Evolutionary conservation across 2,113 vertebrate genomes (phyloP).

Genomic region (Sclerurus mexicanus): DNA sequence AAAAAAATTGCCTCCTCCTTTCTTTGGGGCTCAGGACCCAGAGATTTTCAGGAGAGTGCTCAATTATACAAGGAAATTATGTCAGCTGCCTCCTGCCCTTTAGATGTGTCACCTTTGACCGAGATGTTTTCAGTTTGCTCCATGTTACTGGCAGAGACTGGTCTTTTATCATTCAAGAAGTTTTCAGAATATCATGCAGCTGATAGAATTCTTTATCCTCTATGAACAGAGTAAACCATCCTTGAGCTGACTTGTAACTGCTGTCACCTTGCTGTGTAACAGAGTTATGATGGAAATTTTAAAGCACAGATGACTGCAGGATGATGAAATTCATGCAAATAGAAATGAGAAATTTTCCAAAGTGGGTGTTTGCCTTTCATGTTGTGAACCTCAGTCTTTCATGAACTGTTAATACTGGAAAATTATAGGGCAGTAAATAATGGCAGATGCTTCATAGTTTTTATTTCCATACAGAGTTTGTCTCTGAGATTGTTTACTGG

Average conservation of each 20-base stretch:
- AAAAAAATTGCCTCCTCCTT: background rate
- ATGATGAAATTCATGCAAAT: background rate
- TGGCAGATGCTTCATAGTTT: background rate
- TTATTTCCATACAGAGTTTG: background rate
- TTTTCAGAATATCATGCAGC: background rate
- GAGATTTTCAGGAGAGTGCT: background rate
- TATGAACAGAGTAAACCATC: background rate
- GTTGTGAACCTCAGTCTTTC: rapidly evolving
- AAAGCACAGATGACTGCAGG: background rate
- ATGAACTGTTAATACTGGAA: background rate
- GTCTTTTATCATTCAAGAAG: background rate
- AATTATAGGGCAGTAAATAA: background rate
- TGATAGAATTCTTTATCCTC: background rate
- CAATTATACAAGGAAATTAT: background rate
- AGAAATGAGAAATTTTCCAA: background rate
- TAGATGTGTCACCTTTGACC: background rate
- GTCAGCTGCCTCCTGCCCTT: background rate
- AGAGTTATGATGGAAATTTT: background rate
- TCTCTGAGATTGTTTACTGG: background rate
- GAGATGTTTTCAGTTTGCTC: background rate
- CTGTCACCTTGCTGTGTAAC: background rate
- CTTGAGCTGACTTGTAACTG: background rate
- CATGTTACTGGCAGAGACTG: rapidly evolving
- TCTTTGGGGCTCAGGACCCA: background rate
- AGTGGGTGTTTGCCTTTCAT: background rate